Evolutionary conservation across 2,888 invertebrate species (phyloP).

Genomic region (Agrilus biguttatus): DNA sequence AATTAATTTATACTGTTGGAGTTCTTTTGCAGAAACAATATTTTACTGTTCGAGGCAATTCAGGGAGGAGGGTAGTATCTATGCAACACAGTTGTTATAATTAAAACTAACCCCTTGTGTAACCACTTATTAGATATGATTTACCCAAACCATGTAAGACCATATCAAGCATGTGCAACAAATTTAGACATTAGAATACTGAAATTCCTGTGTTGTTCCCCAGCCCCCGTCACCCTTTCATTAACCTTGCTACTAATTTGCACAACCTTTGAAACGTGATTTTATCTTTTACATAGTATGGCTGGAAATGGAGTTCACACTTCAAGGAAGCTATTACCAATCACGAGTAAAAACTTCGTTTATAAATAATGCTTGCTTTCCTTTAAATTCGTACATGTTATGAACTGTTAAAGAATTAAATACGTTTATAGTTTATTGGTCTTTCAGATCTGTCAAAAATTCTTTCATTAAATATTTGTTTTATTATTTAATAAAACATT

Average conservation of each 20-base stretch:
- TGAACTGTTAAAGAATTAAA: conserved; percentile 27
- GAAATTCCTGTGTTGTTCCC: conserved; percentile 5
- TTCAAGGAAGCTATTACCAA: conserved; percentile 91
- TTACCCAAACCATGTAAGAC: too few relatives aligned
- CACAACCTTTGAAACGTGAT: conserved; percentile 22
- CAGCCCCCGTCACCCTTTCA: neutral
- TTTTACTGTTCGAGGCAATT: too few relatives aligned
- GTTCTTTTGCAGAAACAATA: too few relatives aligned
- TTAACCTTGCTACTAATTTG: neutral
- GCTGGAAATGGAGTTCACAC: conserved; percentile 94
- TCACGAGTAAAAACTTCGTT: conserved; percentile 60
- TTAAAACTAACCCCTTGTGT: neutral
- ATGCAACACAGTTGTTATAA: neutral
- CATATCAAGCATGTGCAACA: too few relatives aligned
- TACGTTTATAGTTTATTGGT: conserved; percentile 28
- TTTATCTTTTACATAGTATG: conserved; percentile 54
- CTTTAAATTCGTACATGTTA: conserved; percentile 30
- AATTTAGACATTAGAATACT: neutral
- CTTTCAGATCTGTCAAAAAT: conserved; percentile 6
- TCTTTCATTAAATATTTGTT: too few relatives aligned
- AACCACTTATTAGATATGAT: too few relatives aligned
- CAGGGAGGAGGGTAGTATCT: too few relatives aligned
- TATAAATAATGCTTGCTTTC: conserved; percentile 30
- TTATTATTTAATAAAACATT: too few relatives aligned
- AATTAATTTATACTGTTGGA: too few relatives aligned